Evolutionary conservation across 2,797 vertebrate species (phyloP), one percentile per base, ranked within the genome.

Genomic region (Acestrorhynchus altus): DNA sequence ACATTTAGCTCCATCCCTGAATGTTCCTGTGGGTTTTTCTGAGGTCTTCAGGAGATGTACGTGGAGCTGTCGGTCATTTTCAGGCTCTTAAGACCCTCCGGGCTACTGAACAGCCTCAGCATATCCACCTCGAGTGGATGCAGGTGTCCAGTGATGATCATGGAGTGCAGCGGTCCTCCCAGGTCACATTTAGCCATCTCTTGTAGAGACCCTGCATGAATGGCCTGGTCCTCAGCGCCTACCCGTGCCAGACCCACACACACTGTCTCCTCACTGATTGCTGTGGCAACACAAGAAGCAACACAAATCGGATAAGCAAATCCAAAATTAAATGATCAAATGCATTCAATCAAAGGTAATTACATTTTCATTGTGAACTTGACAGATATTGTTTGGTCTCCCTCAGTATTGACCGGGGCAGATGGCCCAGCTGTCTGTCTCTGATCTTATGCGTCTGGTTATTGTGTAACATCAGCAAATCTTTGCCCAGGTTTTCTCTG

Each of bases 91-190:
- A 94, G 91, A 1, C 85, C 86, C 0, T 88, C 86, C 0, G 90
- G 84, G 47, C 92, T 87, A 6, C 94, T 91, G 81, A 95, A 96
- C 4, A 96, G 87, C 67, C 89, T 90, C 26, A 99, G 92, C 96
- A 99, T 95, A 81, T 99, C 97, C 77, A 94, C 77, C 90, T 99
- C 98, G 86, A 99, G 86, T 0, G 97, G 97, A 86, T 99, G 98
- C 89, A 98, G 90, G 46, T 75, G 89, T 22, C 95, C 96, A 0
- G 95, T 96, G 74, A 99, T 84, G 6, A 98, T 86, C 88, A 99
- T 83, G 2, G 96, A 98, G 85, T 99, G 98, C 4, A 99, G 88
- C 0, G 98, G 98, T 0, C 83, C 88, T 0, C 97, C 97, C 3
- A 99, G 76, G 81, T 96, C 94, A 87, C 93, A 94, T 0, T 91